A percentile compares a stretch with the other conserved stretches of the same genome.
phyloP scores from a whole-genome alignment of 2,797 vertebrate genomes.

The Siniperca undulata region DNA sequence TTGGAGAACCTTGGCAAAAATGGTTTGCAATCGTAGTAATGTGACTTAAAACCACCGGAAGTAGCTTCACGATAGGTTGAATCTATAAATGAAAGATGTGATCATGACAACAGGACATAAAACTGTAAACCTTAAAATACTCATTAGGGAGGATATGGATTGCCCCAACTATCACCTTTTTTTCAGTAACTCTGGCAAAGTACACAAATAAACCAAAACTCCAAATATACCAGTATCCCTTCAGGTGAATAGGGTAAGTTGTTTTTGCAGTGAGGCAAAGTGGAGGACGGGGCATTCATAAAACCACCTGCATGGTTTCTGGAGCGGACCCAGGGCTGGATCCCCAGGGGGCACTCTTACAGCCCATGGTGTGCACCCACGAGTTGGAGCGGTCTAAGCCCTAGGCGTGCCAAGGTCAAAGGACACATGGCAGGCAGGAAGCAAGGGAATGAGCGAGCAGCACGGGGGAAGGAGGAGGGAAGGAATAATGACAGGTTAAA shows the following conservation, averaged over 20 bases:
- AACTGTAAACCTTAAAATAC: neutral
- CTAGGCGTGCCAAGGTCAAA: constrained; percentile 89
- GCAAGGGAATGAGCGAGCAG: constrained; percentile 83
- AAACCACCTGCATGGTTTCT: constrained; percentile 98
- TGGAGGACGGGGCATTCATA: constrained; percentile 76
- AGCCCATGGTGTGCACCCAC: constrained; percentile 99
- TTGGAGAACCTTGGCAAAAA: neutral
- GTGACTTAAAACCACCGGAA: constrained; percentile 22
- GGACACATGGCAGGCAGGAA: constrained; percentile 80
- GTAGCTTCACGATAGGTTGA: neutral
- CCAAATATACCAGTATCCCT: constrained; percentile 74
- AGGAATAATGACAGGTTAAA: constrained; percentile 87
- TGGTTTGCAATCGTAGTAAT: neutral
- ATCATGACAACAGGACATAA: constrained; percentile 3
- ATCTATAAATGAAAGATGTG: constrained; percentile 4
- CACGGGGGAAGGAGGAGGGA: constrained; percentile 87
- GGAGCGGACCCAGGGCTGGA: constrained; percentile 97
- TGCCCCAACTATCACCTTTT: neutral
- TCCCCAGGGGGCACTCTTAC: constrained; percentile 98
- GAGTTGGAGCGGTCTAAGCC: constrained; percentile 99
- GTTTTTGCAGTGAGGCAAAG: constrained; percentile 67
- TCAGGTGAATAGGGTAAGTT: constrained; percentile 67
- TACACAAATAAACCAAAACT: constrained; percentile 73
- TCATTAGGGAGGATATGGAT: neutral
- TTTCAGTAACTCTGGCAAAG: constrained; percentile 27